phyloP scores from a whole-genome alignment of 2,797 vertebrate genomes.

The Syngnathus acus region DNA sequence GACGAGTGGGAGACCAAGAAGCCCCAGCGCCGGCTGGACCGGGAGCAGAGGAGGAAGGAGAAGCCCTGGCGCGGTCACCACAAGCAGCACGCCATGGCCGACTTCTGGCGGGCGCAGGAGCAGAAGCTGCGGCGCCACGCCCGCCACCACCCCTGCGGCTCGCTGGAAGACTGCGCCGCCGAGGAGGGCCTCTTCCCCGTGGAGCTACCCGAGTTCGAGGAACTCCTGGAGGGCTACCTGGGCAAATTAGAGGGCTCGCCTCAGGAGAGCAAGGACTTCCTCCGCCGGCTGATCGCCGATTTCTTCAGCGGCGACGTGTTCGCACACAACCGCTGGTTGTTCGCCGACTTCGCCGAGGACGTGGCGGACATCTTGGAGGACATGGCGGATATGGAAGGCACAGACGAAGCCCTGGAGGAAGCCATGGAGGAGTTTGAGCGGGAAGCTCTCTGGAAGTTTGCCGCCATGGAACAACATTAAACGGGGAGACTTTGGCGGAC shows the following conservation, averaged over 20 bases:
- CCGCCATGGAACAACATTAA: constrained; percentile 32
- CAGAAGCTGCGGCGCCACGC: constrained; percentile 59
- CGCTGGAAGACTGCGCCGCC: constrained; percentile 58
- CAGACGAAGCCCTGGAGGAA: constrained; percentile 61
- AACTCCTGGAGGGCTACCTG: constrained; percentile 68
- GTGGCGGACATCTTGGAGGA: constrained; percentile 73
- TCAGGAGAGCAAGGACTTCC: constrained; percentile 48
- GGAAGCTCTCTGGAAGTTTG: constrained; percentile 71
- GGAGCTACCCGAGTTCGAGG: constrained; percentile 65
- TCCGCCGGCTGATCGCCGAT: constrained; percentile 50
- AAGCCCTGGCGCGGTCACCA: constrained; percentile 56
- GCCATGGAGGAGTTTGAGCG: constrained; percentile 75
- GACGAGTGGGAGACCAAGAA: constrained; percentile 70
- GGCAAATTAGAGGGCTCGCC: constrained; percentile 61
- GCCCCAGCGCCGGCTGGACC: constrained; percentile 54
- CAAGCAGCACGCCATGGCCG: constrained; percentile 20
- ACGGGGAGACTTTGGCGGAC: constrained; percentile 26
- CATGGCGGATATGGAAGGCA: constrained; percentile 57
- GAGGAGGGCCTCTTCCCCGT: constrained; percentile 66
- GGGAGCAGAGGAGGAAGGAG: constrained; percentile 66
- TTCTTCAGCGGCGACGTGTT: constrained; percentile 67
- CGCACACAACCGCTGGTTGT: constrained; percentile 59
- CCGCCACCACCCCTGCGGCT: constrained; percentile 49
- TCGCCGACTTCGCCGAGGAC: constrained; percentile 66
- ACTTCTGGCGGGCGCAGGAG: constrained; percentile 70